These are phyloP conservation scores for Macropodus opercularis DNA, from an alignment of 2,797 vertebrate genomes.

Conservation along the genomic window DNA sequence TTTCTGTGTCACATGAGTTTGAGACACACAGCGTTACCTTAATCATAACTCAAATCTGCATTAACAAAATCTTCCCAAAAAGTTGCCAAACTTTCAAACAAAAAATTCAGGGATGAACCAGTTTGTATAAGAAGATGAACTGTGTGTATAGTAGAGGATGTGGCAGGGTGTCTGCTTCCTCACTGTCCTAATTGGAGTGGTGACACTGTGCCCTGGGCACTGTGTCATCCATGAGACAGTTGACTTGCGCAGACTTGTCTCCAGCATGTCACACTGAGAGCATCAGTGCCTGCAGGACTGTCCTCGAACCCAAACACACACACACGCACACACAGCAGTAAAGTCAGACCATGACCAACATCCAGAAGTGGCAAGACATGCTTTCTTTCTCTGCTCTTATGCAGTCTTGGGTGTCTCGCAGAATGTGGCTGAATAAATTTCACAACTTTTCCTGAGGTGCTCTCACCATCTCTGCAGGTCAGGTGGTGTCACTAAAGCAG, in stretches of 20 bases:
- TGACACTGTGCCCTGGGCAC: constrained; percentile 46
- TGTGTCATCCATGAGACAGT: constrained; percentile 33
- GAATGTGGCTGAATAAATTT: not conserved
- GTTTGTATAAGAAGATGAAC: constrained; percentile 25
- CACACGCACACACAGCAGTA: not conserved
- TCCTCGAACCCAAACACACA: constrained; percentile 21
- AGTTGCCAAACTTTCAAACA: constrained; percentile 22
- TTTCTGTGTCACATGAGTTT: constrained; percentile 11
- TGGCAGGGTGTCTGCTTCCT: constrained; percentile 17
- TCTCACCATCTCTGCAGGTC: not conserved
- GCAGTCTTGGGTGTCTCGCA: not conserved
- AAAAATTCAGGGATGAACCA: constrained; percentile 10
- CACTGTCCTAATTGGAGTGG: constrained; percentile 59
- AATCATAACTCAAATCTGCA: constrained; percentile 3
- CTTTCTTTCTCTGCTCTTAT: not conserved
- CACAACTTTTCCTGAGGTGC: not conserved
- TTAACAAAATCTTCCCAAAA: constrained; percentile 14
- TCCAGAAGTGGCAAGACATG: constrained; percentile 1
- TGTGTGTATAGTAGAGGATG: constrained; percentile 17
- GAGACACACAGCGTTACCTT: not conserved
- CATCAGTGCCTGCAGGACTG: constrained; percentile 39
- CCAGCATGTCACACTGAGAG: constrained; percentile 44
- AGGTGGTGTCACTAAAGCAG: not conserved
- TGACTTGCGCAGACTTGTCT: constrained; percentile 29
- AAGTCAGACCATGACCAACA: not conserved